Evolutionary conservation across 1,140 invertebrate genomes (phyloP), one percentile per base, ranked within the genome.

Genomic region (Samia ricini): DNA sequence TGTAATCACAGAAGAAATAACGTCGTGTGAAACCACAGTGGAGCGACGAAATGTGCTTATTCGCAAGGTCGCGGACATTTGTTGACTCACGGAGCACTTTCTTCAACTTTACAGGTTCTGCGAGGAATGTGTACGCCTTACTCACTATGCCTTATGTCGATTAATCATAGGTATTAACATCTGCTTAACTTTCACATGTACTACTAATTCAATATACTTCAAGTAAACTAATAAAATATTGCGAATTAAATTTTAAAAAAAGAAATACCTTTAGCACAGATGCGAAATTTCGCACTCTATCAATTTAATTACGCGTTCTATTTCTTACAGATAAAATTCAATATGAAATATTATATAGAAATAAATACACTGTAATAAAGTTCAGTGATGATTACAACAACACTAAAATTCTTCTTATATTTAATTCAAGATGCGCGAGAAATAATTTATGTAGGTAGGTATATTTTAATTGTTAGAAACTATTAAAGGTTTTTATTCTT

Each of bases 61-160:
- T 58, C 65, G 72, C 76, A 77, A 77, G 73, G 77, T 77, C 76
- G 67, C 63, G 42, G 62, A 59, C 66, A 60, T 69, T 60, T 49
- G 55, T 61, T 77, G 75, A 77, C 50, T 76, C 75, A 77, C 61
- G 70, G 36, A 22, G 12, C 66, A 74, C 76, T 78, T 78, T 78
- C 76, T 69, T 78, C 71, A 69, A 52, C 12, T 15, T 42, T 42
- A 42, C 33, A 42, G 33, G 12, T 42, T 42, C 10, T 42, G 33
- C 33, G 4, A 15, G 33, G 4, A 36, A 36, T 36, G 26, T 8
- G 26, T 8, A 26, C 26, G 33, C 33, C 33, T 42, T 42, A 42
- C 4, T 5, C 33, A 42, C 33, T 3, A 15, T 42, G n/a, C 33
- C 10, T 42, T 42, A 42, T 42, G 15, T 42, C n/a, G 12, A 42